These are phyloP conservation scores for Corythoichthys haematopterus DNA, from an alignment of 2,113 vertebrate genomes.

Conservation along the genomic window DNA sequence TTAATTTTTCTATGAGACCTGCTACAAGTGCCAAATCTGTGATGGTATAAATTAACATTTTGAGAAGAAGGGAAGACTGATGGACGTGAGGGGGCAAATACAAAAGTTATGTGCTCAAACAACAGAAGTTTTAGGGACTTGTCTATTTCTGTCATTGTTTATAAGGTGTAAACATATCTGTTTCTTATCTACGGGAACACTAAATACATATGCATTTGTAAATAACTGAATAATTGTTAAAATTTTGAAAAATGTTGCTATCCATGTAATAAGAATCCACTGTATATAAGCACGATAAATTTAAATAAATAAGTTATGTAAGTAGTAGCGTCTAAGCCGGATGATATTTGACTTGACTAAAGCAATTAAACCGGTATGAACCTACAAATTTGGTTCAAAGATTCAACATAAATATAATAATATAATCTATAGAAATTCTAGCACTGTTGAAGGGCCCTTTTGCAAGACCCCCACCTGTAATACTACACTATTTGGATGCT, in stretches of 20 bases:
- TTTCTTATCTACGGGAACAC: not conserved
- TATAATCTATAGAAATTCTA: too few species aligned
- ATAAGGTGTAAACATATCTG: not conserved
- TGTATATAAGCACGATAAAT: not conserved
- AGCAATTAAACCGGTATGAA: too few species aligned
- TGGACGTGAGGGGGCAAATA: not conserved
- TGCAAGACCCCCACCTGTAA: too few species aligned
- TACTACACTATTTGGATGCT: too few species aligned
- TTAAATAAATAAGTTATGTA: not conserved
- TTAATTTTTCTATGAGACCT: constrained; percentile 92
- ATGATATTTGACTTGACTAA: not conserved
- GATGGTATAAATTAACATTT: constrained; percentile 82
- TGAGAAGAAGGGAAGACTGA: constrained; percentile 41
- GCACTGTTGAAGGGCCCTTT: too few species aligned
- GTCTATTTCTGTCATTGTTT: not conserved
- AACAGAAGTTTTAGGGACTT: constrained; percentile 15
- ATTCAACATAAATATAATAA: too few species aligned
- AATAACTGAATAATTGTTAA: too few species aligned
- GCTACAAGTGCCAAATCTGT: constrained; percentile 91
- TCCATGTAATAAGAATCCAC: not conserved
- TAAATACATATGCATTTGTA: too few species aligned
- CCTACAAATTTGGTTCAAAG: too few species aligned
- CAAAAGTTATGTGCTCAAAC: constrained; percentile 11
- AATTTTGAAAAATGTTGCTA: too few species aligned
- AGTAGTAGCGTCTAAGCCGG: not conserved